Base-by-base conservation (phyloP, 2,888 invertebrate species). In the Heliconius sara region DNA sequence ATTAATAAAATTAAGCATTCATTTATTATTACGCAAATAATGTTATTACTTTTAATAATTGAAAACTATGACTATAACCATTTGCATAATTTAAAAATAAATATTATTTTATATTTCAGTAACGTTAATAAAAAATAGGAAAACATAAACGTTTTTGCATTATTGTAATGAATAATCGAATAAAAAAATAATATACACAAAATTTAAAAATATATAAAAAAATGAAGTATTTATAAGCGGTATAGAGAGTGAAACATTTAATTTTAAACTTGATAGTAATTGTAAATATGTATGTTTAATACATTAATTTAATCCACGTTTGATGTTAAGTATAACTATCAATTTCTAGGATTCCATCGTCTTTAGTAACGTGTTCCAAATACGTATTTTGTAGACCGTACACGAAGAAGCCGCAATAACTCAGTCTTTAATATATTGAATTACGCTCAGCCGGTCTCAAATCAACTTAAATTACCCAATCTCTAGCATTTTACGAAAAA, bases 401-500 rank as follows among this genome's bases (percentile, higher is more conserved):
- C 34, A 30, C 70, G 25, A 68, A 70, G 70, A 71, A 77, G 77
- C 60, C 77, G 77, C 77, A 77, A 71, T 63, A 77, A 77, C 43
- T 70, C 60, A 16, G 71, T 71, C 25, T 70, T 52, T 70, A 65
- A 78, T 71, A 74, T 76, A 76, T 79, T 76, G 68, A 79, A 79
- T 76, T 79, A 71, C 79, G 60, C 78, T 78, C 76, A 39, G 76
- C 79, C 63, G 39, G 63, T 63, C 47, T 77, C 71, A 76, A 79
- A 79, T 79, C 76, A 70, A 79, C 68, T 79, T 70, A 76, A 67
- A 78, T 78, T 73, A 70, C 65, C 65, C 68, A 71, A 60, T 77
- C 77, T 63, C 34, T 19, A 43, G 34, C 65, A 39, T 47, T 75
- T 75, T 47, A 66, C 22, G 65, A 75, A 34, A 43, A 75, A 52